Base-by-base conservation (phyloP, 2,888 invertebrate genomes). In the Dryobotodes eremita region DNA sequence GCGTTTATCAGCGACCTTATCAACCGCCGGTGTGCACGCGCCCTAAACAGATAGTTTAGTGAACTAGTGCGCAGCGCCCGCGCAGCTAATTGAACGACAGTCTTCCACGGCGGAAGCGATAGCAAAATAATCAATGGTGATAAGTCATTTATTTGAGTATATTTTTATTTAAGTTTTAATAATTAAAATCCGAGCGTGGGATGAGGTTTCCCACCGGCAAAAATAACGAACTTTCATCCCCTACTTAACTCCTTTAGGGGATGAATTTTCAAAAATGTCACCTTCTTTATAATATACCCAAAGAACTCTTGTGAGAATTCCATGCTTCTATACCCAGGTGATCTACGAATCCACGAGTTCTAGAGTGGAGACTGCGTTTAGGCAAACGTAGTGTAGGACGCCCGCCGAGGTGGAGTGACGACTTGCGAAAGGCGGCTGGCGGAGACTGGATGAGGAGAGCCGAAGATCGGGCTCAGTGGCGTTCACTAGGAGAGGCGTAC, bases 31-130 rank as follows among this genome's bases (percentile, higher is more conserved):
- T 84, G 86, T 88, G 82, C 82, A 84, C 86, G 85, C 83, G 89
- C 90, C 92, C 91, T 92, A 91, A 93, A 89, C 90, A 89, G 90
- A 93, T 93, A 91, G 92, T 92, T 93, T 93, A 92, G 92, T 92
- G 90, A 95, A 94, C 95, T 95, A 94, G 95, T 94, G 89, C 92
- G 90, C 92, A 93, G 95, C 94, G 94, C 95, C 94, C 94, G 95
- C 94, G 94, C 94, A 88, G 86, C 94, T 95, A 96, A 96, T 96
- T 95, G 95, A 91, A 92, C 91, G 91, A 88, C 92, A 89, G 91
- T 92, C 92, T 91, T 90, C 89, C 83, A 80, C 70, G 85, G 82
- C 82, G 83, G 92, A 88, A 95, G 86, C 89, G 95, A 90, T 86
- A 92, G 93, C 96, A 96, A 90, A 93, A 92, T 85, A 91, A 89